Percentiles rank a stretch among this genome's conserved stretches.
Evolutionary conservation across 2,888 invertebrate species (phyloP).

Genomic region (Idaea biselata): DNA sequence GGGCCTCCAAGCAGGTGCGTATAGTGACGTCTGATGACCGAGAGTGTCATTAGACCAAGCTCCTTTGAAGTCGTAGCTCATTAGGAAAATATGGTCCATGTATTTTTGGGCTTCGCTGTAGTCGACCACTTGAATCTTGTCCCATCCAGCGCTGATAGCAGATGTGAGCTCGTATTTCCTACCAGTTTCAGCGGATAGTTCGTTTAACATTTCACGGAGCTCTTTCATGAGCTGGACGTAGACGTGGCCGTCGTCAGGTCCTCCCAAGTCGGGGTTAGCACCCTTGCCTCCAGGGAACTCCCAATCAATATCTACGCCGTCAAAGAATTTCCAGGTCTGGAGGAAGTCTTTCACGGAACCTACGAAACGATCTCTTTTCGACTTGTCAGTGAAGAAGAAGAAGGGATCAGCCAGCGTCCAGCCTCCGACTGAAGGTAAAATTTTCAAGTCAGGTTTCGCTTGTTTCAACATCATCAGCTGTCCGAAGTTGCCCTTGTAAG

Average conservation of each 20-base stretch:
- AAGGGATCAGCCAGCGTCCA: constrained; percentile 76
- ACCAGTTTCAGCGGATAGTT: constrained; percentile 63
- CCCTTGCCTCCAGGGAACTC: constrained; percentile 77
- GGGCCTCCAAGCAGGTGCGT: constrained; percentile 67
- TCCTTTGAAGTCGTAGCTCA: constrained; percentile 76
- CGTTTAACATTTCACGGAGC: constrained; percentile 67
- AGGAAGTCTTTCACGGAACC: constrained; percentile 72
- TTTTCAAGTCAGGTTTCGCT: constrained; percentile 68
- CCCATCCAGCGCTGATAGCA: constrained; percentile 77
- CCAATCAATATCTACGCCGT: constrained; percentile 76
- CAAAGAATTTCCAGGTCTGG: constrained; percentile 75
- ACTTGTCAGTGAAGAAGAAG: constrained; percentile 68
- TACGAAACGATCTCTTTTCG: constrained; percentile 66
- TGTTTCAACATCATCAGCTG: constrained; percentile 74
- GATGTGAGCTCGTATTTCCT: constrained; percentile 73
- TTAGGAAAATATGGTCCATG: constrained; percentile 75
- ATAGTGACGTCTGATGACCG: constrained; percentile 67
- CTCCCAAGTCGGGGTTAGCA: constrained; percentile 68
- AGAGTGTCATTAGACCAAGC: constrained; percentile 74
- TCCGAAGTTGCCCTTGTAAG: constrained; percentile 75
- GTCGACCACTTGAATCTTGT: constrained; percentile 74
- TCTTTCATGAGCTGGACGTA: constrained; percentile 71
- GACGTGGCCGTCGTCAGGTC: constrained; percentile 65
- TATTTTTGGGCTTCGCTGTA: constrained; percentile 70
- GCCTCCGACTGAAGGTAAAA: constrained; percentile 70